Conservation (phyloP, 2,888 invertebrate genomes). For the Hypsopygia costalis region DNA sequence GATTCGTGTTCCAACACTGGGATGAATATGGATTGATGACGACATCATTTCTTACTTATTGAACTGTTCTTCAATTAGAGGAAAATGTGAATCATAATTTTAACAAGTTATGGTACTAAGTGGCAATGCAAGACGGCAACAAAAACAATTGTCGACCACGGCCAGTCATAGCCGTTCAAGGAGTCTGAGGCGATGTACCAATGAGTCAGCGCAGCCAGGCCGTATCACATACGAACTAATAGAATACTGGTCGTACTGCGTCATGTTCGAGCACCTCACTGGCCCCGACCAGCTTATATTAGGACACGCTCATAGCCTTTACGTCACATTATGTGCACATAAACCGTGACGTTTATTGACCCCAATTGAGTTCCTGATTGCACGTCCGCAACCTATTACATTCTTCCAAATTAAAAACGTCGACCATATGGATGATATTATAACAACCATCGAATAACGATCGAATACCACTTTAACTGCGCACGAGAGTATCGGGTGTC, state of each 20-base stretch:
- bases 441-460: background rate
- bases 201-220: slow-evolving; percentile 46
- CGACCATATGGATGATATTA: background rate
- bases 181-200: slow-evolving; percentile 35
- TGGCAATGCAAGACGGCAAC: slow-evolving; percentile 14
- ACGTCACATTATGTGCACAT: slow-evolving; percentile 23
- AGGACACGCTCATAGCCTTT: slow-evolving; percentile 10
- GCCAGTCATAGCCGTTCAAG: slow-evolving; percentile 37
- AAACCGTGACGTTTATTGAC: slow-evolving; percentile 46
- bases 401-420: slow-evolving; percentile 3
- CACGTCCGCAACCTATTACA: background rate
- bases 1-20: too few species aligned
- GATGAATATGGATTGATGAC: too few species aligned
- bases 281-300: too few species aligned
- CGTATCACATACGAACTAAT: slow-evolving; percentile 17
- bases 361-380: slow-evolving; percentile 24
- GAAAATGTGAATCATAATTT: slow-evolving; percentile 6
- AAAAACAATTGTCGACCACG: slow-evolving; percentile 43
- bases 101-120: slow-evolving; percentile 10
- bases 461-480: background rate
- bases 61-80: background rate
- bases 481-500: background rate
- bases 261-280: too few species aligned
- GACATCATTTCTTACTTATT: too few species aligned
- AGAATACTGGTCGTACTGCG: too few species aligned